A percentile compares a stretch with the other conserved stretches of the same genome.
Evolutionary conservation across 2,888 invertebrate species (phyloP).

Genomic region (Cataglyphis altisquamis): DNA sequence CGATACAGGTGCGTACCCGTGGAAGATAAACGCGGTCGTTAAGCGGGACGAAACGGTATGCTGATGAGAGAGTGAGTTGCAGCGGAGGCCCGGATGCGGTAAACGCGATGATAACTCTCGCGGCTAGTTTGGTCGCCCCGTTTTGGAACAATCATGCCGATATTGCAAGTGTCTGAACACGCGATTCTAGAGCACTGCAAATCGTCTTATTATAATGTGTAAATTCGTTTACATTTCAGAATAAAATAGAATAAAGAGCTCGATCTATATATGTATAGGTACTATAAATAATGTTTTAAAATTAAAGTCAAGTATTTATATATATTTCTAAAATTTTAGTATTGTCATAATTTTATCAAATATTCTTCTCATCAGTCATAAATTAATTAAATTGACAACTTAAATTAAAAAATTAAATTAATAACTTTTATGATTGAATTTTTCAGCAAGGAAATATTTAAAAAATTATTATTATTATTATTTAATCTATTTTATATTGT

Average conservation of each 20-base stretch:
- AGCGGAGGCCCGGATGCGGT: conserved; percentile 50
- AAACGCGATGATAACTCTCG: conserved; percentile 39
- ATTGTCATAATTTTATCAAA: neutral
- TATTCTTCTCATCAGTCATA: too few relatives aligned
- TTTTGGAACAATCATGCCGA: conserved; percentile 60
- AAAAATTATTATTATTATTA: neutral
- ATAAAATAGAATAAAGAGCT: neutral
- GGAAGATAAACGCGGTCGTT: conserved; percentile 75
- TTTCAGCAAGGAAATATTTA: neutral
- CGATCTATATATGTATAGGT: neutral
- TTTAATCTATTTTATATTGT: neutral
- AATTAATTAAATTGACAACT: too few relatives aligned
- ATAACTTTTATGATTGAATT: neutral
- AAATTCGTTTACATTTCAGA: neutral
- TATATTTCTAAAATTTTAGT: neutral
- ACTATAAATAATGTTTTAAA: neutral
- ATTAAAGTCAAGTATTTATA: neutral
- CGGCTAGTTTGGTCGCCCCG: conserved; percentile 45
- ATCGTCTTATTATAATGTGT: neutral
- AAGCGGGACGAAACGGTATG: conserved; percentile 73
- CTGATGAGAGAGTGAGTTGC: conserved; percentile 65
- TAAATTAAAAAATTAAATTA: too few relatives aligned
- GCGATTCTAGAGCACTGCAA: conserved; percentile 28
- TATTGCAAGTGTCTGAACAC: neutral
- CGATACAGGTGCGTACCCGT: conserved; percentile 75